Conservation (phyloP, 1,140 invertebrate genomes). For the Lasioglossum albipes region DNA sequence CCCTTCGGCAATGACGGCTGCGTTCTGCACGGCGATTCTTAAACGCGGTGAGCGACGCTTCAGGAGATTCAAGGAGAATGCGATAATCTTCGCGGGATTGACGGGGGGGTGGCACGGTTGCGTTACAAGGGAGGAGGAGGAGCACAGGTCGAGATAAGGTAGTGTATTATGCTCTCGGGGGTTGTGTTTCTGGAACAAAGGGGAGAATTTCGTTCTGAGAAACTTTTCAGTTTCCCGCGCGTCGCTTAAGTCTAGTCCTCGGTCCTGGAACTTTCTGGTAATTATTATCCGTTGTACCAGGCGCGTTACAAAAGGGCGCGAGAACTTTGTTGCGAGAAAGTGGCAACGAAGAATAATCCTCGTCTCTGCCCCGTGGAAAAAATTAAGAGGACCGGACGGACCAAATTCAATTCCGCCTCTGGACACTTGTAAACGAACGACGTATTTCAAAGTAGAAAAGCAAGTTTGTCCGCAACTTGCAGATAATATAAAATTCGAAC, state of each 20-base stretch:
- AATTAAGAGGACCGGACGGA: no score
- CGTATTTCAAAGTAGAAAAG: no score
- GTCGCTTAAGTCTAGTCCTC: background rate
- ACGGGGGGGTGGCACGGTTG: background rate
- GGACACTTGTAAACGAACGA: no score
- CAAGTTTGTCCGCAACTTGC: no score
- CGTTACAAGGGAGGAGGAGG: background rate
- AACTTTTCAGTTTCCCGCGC: background rate
- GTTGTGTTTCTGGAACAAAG: background rate
- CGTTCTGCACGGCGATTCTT: background rate
- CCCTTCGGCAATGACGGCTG: no score
- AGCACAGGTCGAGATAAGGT: no score
- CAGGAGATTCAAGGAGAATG: background rate
- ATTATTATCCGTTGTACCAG: background rate
- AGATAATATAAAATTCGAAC: no score
- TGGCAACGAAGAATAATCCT: no score
- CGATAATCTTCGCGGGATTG: background rate
- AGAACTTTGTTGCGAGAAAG: background rate
- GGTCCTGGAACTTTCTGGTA: background rate
- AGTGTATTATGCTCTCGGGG: background rate
- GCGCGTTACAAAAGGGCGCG: background rate
- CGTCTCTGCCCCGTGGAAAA: no score
- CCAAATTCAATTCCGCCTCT: no score
- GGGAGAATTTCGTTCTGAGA: background rate
- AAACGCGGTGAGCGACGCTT: background rate